Evolutionary conservation across 2,797 vertebrate species (phyloP).

Genomic region (Aselliscus stoliczkanus): DNA sequence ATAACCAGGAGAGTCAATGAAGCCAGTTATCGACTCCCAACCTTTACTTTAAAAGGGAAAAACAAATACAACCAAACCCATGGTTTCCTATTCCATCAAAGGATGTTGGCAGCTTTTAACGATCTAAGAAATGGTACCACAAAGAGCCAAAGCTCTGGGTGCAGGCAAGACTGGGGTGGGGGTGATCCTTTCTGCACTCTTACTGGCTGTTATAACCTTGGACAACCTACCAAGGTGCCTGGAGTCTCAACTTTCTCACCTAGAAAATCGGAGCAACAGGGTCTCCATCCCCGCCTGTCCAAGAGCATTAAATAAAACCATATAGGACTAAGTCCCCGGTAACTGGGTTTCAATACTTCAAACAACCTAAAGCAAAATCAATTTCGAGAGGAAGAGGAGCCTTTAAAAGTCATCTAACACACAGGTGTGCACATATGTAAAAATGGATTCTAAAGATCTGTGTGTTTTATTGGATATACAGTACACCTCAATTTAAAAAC

Average conservation of each 20-base stretch:
- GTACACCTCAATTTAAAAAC: background rate
- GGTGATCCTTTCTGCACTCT: background rate
- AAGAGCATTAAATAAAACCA: background rate
- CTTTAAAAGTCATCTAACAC: background rate
- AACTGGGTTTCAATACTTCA: background rate
- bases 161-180: no score
- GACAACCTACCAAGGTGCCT: background rate
- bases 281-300: background rate
- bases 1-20: background rate
- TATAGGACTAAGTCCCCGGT: fast-evolving
- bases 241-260: background rate
- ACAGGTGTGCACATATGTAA: background rate
- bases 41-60: background rate
- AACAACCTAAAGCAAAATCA: background rate
- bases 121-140: background rate
- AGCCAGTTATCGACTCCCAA: background rate
- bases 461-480: background rate
- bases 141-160: background rate
- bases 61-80: background rate
- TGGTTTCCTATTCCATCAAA: background rate
- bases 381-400: background rate
- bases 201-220: no score
- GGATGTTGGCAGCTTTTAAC: background rate
- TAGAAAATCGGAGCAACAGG: background rate
- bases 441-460: background rate